phyloP scores from a whole-genome alignment of 1,140 invertebrate species.

The Tenebrio molitor region DNA sequence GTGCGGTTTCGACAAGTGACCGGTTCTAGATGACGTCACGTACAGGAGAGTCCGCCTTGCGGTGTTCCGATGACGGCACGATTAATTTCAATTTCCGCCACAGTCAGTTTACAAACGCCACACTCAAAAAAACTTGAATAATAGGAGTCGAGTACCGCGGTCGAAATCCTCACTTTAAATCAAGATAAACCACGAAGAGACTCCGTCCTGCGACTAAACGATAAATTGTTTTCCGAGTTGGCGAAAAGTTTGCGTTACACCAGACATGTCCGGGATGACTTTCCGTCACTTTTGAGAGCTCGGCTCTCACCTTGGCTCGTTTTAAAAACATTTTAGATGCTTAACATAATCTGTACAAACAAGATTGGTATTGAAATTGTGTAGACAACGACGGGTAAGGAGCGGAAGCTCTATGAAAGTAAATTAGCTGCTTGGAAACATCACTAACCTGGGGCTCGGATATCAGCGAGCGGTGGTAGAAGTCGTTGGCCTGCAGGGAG shows the following conservation, averaged over 20 bases:
- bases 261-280: background rate
- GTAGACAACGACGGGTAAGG: background rate
- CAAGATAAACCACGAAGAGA: no score
- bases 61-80: no score
- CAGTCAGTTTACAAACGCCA: no score
- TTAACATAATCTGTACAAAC: constrained; percentile 47
- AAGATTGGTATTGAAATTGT: constrained; percentile 44
- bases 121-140: no score
- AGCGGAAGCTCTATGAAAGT: constrained; percentile 25
- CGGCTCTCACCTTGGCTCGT: constrained; percentile 13
- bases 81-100: no score
- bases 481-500: constrained; percentile 78
- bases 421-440: constrained; percentile 31
- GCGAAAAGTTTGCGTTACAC: background rate
- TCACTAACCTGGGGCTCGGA: constrained; percentile 82
- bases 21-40: no score
- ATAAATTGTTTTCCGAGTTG: background rate
- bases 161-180: no score
- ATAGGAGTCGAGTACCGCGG: no score
- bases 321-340: constrained; percentile 45
- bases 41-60: no score
- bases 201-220: background rate
- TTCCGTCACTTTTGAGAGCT: constrained; percentile 19
- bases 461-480: constrained; percentile 80
- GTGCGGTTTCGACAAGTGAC: no score